phyloP scores from a whole-genome alignment of 1,140 invertebrate species.

The Chironomus striatipennis region DNA sequence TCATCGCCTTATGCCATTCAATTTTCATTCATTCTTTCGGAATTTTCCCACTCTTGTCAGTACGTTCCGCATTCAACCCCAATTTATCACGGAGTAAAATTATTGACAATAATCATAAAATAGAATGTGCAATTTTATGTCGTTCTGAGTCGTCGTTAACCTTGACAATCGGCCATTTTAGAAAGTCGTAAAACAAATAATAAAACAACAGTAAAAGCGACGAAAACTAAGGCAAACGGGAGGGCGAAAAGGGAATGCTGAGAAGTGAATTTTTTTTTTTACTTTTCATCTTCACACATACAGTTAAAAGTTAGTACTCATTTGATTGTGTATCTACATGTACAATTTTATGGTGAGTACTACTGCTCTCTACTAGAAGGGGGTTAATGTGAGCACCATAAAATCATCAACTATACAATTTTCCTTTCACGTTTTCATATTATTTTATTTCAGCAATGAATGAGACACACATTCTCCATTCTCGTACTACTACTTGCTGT shows the following conservation, averaged over 20 bases:
- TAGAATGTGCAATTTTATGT: constrained; percentile 22
- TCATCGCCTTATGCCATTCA: not conserved
- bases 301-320: not conserved
- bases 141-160: constrained; percentile 25
- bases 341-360: not conserved
- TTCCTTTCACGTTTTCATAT: not conserved
- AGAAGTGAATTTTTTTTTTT: not conserved
- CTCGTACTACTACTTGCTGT: too few species aligned
- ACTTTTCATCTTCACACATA: constrained; percentile 14
- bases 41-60: not conserved
- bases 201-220: constrained; percentile 18
- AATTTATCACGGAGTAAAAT: constrained; percentile 19
- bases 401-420: not conserved
- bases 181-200: constrained; percentile 26
- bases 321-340: not conserved
- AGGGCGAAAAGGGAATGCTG: not conserved
- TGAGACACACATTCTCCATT: too few species aligned
- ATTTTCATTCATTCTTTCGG: too few species aligned
- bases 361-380: not conserved
- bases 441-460: too few species aligned
- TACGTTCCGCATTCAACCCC: constrained; percentile 16
- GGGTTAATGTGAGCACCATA: not conserved
- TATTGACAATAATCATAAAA: constrained; percentile 24
- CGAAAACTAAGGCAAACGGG: not conserved
- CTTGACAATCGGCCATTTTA: constrained; percentile 27